Evolutionary conservation across 2,888 invertebrate species (phyloP).

Genomic region (Deroplatys truncata): DNA sequence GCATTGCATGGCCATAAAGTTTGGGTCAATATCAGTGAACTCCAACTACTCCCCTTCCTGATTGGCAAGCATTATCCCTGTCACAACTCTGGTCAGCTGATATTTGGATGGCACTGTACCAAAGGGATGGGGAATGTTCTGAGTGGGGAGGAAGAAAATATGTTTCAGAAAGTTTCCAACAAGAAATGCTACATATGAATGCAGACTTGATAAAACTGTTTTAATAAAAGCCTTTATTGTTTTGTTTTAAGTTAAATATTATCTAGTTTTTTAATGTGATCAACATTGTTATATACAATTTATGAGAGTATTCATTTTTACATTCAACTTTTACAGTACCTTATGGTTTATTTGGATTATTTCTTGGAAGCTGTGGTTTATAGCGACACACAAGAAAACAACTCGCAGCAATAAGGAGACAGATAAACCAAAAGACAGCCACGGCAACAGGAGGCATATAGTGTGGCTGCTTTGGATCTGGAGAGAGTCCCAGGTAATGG

Average conservation of each 20-base stretch:
- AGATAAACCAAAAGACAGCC: slow-evolving; percentile 28
- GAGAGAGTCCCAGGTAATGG: slow-evolving; percentile 17
- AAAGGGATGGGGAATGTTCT: too few relatives aligned
- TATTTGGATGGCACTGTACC: too few relatives aligned
- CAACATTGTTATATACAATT: not conserved
- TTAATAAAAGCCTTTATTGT: not conserved
- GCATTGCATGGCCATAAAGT: too few relatives aligned
- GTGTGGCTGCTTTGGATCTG: slow-evolving; percentile 16
- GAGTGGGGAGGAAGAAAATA: too few relatives aligned
- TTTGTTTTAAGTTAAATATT: not conserved
- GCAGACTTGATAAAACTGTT: not conserved
- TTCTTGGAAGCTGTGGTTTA: slow-evolving; percentile 23
- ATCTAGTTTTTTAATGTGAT: not conserved
- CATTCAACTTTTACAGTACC: not conserved
- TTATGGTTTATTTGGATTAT: slow-evolving; percentile 30
- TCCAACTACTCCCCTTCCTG: too few relatives aligned
- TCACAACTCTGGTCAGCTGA: too few relatives aligned
- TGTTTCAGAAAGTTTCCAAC: too few relatives aligned
- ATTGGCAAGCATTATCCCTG: too few relatives aligned
- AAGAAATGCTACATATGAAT: too few relatives aligned
- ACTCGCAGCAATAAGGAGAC: slow-evolving; percentile 21
- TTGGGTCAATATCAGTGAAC: too few relatives aligned
- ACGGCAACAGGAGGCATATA: slow-evolving; percentile 25
- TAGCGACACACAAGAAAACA: slow-evolving; percentile 23
- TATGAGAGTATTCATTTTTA: not conserved